Evolutionary conservation across 2,797 vertebrate genomes (phyloP).

Genomic region (Myotis daubentonii): DNA sequence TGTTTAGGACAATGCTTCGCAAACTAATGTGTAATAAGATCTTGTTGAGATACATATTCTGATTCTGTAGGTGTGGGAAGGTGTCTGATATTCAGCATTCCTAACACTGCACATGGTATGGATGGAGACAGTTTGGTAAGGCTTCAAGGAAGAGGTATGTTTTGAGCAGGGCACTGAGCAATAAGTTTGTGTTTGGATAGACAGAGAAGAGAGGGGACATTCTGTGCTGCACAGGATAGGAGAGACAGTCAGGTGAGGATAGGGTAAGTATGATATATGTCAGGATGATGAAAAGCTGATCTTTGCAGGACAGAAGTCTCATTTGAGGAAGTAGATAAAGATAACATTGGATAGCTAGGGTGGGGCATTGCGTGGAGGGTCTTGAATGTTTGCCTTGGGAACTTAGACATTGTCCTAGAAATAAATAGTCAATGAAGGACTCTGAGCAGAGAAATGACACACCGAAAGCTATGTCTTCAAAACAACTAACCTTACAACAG

Average conservation of each 20-base stretch:
- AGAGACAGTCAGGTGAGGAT: background rate
- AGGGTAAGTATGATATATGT: background rate
- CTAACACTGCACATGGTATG: background rate
- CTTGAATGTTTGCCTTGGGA: background rate
- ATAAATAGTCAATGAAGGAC: background rate
- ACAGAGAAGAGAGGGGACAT: background rate
- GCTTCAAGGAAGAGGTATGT: background rate
- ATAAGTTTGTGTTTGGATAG: background rate
- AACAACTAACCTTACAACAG: constrained; percentile 1
- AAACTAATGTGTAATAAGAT: background rate
- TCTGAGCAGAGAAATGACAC: background rate
- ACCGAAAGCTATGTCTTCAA: background rate
- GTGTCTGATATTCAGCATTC: background rate
- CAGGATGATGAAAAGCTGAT: background rate
- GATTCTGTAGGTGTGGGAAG: background rate
- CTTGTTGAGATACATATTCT: constrained; percentile 2
- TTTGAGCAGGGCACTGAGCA: background rate
- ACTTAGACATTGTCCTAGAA: background rate
- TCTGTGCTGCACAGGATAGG: background rate
- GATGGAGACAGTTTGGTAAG: background rate
- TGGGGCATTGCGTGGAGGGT: background rate
- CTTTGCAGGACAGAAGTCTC: background rate
- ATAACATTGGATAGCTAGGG: background rate
- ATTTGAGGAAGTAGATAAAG: background rate
- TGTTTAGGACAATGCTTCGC: background rate